Percentiles rank a stretch among this genome's conserved stretches.
phyloP scores from a whole-genome alignment of 2,888 invertebrate species.

The Conus canariensis region DNA sequence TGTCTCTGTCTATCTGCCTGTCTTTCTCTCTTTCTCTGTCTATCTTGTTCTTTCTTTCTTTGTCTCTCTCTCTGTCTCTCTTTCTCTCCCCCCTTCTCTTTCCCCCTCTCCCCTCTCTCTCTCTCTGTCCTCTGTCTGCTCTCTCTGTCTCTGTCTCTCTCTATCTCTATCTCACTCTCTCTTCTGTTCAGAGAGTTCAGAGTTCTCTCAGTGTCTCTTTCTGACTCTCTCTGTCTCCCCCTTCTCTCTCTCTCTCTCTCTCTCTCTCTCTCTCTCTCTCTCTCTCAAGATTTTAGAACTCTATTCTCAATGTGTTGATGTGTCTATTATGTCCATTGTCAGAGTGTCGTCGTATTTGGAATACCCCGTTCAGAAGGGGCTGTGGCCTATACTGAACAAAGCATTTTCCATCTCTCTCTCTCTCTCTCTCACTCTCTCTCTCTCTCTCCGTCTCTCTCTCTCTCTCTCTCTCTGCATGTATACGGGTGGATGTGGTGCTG shows the following conservation, averaged over 20 bases:
- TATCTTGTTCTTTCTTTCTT: background rate
- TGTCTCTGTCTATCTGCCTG: background rate
- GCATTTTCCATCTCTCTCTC: conserved; percentile 20
- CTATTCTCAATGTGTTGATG: too few species aligned
- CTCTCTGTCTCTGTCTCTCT: background rate
- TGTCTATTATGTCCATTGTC: too few species aligned
- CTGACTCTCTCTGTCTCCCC: conserved; percentile 9
- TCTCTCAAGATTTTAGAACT: background rate
- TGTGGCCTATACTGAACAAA: too few species aligned
- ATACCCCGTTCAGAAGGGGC: too few species aligned
- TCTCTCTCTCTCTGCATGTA: background rate
- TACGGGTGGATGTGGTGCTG: background rate
- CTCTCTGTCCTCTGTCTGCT: background rate
- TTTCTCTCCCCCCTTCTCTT: background rate
- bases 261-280: conserved; percentile 31
- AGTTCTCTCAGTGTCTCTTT: background rate
- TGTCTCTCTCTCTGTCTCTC: background rate
- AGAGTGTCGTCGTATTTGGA: too few species aligned
- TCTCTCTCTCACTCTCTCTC: conserved; percentile 12
- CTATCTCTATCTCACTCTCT: background rate
- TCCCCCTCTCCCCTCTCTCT: background rate
- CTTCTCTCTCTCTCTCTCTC: conserved; percentile 31
- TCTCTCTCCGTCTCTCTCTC: background rate
- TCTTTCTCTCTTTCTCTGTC: background rate
- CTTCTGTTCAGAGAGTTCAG: background rate